phyloP scores from a whole-genome alignment of 1,140 invertebrate species.

The Drosophila subobscura region DNA sequence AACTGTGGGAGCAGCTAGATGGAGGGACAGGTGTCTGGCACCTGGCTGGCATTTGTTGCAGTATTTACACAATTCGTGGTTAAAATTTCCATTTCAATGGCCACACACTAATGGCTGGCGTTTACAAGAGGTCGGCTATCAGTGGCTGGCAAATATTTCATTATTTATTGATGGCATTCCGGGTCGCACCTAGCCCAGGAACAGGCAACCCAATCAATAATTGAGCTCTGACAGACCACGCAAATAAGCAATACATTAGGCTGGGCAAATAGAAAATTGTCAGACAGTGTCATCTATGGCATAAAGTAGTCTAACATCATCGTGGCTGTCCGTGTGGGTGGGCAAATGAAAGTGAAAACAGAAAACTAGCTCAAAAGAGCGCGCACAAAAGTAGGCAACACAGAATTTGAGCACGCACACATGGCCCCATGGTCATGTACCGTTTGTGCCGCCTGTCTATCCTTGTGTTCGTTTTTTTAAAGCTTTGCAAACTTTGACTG shows the following conservation, averaged over 20 bases:
- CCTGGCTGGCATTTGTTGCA: conserved; percentile 3
- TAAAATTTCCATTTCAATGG: conserved; percentile 27
- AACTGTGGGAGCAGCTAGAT: conserved; percentile 2
- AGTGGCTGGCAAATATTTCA: conserved; percentile 41
- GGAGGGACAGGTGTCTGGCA: conserved; percentile 13
- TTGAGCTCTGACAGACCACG: conserved; percentile 49
- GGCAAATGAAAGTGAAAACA: conserved; percentile 26
- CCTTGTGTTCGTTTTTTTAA: conserved; percentile 31
- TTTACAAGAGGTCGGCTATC: conserved; percentile 15
- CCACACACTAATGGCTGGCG: too few species aligned
- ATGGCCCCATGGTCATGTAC: conserved; percentile 1
- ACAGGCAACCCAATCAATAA: conserved; percentile 46
- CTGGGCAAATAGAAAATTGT: conserved; percentile 42
- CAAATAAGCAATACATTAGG: conserved; percentile 57
- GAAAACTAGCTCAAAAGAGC: conserved; percentile 9
- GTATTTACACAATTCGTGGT: conserved; percentile 15
- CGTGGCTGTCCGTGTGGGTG: neutral
- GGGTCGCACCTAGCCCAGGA: conserved; percentile 22
- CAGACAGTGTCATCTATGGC: conserved; percentile 25
- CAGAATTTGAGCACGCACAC: conserved; percentile 8
- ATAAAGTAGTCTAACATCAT: conserved; percentile 23
- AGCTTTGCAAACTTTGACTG: conserved; percentile 26
- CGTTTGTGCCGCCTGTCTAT: neutral
- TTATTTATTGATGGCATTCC: conserved; percentile 42
- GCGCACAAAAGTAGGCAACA: conserved; percentile 46